These are phyloP conservation scores for Sander vitreus DNA, from an alignment of 2,113 vertebrate species.

Conservation along the genomic window DNA sequence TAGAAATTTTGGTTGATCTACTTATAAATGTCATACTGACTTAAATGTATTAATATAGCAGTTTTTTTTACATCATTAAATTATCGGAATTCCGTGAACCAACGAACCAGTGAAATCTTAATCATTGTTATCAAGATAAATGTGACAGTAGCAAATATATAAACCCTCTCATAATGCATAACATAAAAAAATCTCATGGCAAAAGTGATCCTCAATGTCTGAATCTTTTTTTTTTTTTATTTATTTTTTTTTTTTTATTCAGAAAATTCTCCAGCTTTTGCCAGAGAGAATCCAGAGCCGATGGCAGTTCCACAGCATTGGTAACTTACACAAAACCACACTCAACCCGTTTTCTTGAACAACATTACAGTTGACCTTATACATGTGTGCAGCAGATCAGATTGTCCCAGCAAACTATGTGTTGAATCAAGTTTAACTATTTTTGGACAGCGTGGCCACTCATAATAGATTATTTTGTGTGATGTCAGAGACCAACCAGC, in stretches of 20 bases:
- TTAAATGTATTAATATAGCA: neutral
- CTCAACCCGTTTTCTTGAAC: slow-evolving; percentile 62
- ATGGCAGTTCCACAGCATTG: slow-evolving; percentile 99
- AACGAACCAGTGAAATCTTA: neutral
- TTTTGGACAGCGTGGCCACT: neutral
- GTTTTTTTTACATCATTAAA: neutral
- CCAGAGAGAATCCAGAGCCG: slow-evolving; percentile 96
- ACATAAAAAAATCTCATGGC: neutral
- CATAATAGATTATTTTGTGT: neutral
- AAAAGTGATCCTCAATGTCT: neutral
- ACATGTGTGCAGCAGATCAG: neutral
- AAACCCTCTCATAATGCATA: neutral
- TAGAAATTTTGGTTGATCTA: neutral
- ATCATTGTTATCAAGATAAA: neutral
- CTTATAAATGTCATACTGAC: neutral
- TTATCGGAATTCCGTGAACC: neutral
- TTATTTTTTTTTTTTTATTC: slow-evolving; percentile 45
- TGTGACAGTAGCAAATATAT: neutral
- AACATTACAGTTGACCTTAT: neutral
- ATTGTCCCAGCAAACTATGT: neutral
- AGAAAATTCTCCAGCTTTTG: slow-evolving; percentile 99
- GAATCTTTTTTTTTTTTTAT: slow-evolving; percentile 4
- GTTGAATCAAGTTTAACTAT: slow-evolving; percentile 12
- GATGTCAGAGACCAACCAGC: neutral
- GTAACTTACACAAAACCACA: slow-evolving; percentile 77